Evolutionary conservation across 2,888 invertebrate genomes (phyloP), one percentile per base, ranked within the genome.

Genomic region (Eupithecia centaureata): DNA sequence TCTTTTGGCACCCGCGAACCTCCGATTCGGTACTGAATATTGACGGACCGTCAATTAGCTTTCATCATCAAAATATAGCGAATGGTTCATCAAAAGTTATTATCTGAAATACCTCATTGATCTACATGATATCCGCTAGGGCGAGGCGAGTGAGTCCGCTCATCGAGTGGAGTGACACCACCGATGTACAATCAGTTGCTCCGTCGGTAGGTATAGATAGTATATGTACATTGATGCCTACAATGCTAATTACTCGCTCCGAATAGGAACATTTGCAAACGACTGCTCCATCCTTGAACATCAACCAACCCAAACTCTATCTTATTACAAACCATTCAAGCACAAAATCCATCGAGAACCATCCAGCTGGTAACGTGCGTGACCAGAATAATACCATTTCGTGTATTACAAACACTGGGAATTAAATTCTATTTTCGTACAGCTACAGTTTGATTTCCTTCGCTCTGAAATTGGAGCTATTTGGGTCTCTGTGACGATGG

Each of bases 241-340:
- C 57, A 35, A 64, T 64, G 27, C 51, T 64, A 59, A 64, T 59
- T 58, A 58, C 58, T 59, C 51, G 35, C 38, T 63, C 42, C 35
- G 30, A 63, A 63, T 63, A 58, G 12, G 25, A 54, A 42, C 60
- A 42, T 60, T 60, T 38, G 35, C 56, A 57, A 56, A 57, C 56
- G 28, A 56, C 28, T 33, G 25, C n/a, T 32, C 27, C 27, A 51
- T 51, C 64, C 64, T 64, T 64, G 64, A 18, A 28, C 5, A 5
- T 25, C 32, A 13, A 33, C 32, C 33, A 33, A 33, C 10, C 25
- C n/a, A 59, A 64, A 58, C 13, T n/a, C 32, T 2, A 58, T 51
- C 64, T 59, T 64, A 51, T 57, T 33, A 58, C 51, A 30, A 28
- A 51, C 27, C n/a, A 8, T 25, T 64, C 27, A 35, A 27, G 64